These are phyloP conservation scores for Chloroceryle inda DNA, from an alignment of 2,797 vertebrate species.

Conservation along the genomic window DNA sequence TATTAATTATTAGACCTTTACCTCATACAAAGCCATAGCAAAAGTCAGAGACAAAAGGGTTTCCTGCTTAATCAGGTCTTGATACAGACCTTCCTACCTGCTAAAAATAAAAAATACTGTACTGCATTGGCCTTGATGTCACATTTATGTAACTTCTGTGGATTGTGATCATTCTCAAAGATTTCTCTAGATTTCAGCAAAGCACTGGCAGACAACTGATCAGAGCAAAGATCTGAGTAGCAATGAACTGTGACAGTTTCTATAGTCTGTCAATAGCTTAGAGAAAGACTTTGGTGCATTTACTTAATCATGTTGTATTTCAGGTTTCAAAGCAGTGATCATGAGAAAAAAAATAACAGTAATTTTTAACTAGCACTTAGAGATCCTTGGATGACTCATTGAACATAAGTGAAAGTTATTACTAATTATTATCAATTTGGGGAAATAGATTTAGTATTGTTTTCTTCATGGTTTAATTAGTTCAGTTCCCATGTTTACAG, in stretches of 20 bases:
- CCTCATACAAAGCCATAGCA: neutral
- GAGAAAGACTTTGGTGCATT: neutral
- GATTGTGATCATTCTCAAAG: neutral
- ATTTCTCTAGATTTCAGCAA: neutral
- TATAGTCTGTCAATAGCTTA: neutral
- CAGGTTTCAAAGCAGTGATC: neutral
- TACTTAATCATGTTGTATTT: neutral
- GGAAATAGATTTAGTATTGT: neutral
- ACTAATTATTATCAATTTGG: conserved; percentile 22
- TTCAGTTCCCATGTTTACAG: neutral
- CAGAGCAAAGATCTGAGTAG: neutral
- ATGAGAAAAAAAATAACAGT: neutral
- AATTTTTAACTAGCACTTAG: neutral
- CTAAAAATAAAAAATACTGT: neutral
- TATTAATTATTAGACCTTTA: neutral
- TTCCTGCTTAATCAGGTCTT: neutral
- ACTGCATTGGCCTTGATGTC: neutral
- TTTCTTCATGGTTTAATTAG: conserved; percentile 11
- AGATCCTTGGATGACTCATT: neutral
- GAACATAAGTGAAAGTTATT: conserved; percentile 19
- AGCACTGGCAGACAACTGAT: neutral
- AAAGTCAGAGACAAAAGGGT: neutral
- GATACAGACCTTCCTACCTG: neutral
- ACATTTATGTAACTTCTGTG: neutral
- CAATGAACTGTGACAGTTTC: neutral